These are phyloP conservation scores for Bombus haemorrhoidalis DNA, from an alignment of 1,140 invertebrate species.

Conservation along the genomic window DNA sequence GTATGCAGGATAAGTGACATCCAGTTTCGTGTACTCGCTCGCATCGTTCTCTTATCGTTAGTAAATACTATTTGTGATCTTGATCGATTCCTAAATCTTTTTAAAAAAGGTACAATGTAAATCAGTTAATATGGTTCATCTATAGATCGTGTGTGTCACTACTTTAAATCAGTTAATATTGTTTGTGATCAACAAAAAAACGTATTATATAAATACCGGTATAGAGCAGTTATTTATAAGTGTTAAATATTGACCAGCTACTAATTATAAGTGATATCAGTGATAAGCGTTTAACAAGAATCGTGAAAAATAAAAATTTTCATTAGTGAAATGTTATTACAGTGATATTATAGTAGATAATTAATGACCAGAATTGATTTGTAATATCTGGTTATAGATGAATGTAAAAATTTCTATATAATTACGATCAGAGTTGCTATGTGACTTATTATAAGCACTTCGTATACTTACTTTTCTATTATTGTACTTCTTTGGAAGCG, in stretches of 20 bases:
- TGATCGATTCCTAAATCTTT: background rate
- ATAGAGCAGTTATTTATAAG: background rate
- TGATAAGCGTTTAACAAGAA: background rate
- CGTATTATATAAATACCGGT: background rate
- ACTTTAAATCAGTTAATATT: background rate
- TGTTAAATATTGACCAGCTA: background rate
- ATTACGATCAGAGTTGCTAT: background rate
- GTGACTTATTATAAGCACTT: slow-evolving; percentile 1
- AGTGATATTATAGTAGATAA: background rate
- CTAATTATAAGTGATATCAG: background rate
- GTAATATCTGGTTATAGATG: background rate
- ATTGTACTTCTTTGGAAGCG: background rate
- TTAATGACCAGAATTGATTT: background rate
- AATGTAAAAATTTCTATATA: background rate
- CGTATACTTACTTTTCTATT: background rate
- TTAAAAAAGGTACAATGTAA: background rate
- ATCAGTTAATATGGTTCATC: background rate
- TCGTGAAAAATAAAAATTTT: too few species aligned
- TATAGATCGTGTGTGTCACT: background rate
- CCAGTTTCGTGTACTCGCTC: slow-evolving; percentile 32
- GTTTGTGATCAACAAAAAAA: background rate
- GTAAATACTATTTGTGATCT: slow-evolving; percentile 16
- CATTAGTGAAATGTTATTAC: background rate
- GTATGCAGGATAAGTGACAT: slow-evolving; percentile 39
- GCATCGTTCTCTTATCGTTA: background rate